phyloP scores from a whole-genome alignment of 2,797 vertebrate species.

The Cossypha polioptera region DNA sequence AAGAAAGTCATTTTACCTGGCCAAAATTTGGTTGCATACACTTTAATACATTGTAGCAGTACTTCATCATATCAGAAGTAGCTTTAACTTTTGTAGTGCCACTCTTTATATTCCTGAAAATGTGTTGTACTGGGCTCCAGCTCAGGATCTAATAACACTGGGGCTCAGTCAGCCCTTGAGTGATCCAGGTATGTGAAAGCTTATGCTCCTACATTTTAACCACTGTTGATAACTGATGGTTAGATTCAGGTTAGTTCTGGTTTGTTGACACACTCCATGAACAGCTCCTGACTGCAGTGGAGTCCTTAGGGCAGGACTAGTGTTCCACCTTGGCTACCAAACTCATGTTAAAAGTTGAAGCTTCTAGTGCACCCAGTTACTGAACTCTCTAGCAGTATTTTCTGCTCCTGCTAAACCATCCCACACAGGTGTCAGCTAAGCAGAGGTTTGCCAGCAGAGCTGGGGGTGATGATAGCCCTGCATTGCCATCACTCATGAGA shows the following conservation, averaged over 20 bases:
- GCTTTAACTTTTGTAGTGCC: background rate
- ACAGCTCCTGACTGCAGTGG: background rate
- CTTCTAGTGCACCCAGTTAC: background rate
- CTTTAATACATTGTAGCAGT: background rate
- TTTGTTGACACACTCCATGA: background rate
- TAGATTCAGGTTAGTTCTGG: background rate
- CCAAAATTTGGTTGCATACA: background rate
- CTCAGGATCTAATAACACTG: background rate
- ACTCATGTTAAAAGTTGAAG: background rate
- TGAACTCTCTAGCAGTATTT: background rate
- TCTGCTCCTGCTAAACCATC: background rate
- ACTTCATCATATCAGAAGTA: background rate
- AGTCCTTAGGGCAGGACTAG: background rate
- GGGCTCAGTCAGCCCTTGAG: background rate
- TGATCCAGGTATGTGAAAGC: background rate
- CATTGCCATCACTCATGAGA: background rate
- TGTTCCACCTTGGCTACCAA: background rate
- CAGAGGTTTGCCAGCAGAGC: background rate
- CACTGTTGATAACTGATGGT: background rate
- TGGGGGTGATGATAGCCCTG: background rate
- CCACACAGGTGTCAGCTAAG: background rate
- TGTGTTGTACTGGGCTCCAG: background rate
- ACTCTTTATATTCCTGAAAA: background rate
- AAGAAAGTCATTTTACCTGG: background rate
- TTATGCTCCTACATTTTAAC: background rate